Conservation (phyloP, 1,140 invertebrate genomes). For the Eupeodes corollae region DNA sequence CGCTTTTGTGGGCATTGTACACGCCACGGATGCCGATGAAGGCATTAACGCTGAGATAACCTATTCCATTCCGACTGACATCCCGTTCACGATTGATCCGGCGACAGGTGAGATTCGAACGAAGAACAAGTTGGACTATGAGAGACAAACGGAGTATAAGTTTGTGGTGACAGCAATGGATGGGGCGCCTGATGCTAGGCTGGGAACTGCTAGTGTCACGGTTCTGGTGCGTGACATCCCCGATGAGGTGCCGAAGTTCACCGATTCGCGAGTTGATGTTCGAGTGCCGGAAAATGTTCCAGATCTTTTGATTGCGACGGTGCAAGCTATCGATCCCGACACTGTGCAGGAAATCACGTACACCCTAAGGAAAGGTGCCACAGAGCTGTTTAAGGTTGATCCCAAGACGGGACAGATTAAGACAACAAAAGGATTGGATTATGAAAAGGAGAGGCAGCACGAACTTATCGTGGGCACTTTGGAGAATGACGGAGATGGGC, state of each 20-base stretch:
- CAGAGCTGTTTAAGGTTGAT: conserved; percentile 71
- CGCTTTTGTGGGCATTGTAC: conserved; percentile 62
- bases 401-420: conserved; percentile 63
- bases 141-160: conserved; percentile 65
- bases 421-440: conserved; percentile 64
- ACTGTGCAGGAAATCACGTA: conserved; percentile 72
- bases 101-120: conserved; percentile 69
- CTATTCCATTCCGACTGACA: conserved; percentile 61
- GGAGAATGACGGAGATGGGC: conserved; percentile 59
- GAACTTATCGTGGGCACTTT: conserved; percentile 66
- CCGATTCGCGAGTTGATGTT: conserved; percentile 57
- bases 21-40: conserved; percentile 74
- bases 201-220: conserved; percentile 76
- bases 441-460: conserved; percentile 61
- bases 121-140: conserved; percentile 68
- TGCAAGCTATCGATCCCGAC: conserved; percentile 62
- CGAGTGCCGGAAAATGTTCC: conserved; percentile 72
- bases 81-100: conserved; percentile 68
- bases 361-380: conserved; percentile 63
- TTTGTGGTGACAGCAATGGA: conserved; percentile 84
- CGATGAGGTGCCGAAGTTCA: conserved; percentile 76
- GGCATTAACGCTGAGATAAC: conserved; percentile 51
- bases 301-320: conserved; percentile 62
- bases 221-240: conserved; percentile 62
- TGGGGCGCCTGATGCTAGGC: conserved; percentile 67